Conservation (phyloP, 2,888 invertebrate genomes). For the Sisyra nigra region DNA sequence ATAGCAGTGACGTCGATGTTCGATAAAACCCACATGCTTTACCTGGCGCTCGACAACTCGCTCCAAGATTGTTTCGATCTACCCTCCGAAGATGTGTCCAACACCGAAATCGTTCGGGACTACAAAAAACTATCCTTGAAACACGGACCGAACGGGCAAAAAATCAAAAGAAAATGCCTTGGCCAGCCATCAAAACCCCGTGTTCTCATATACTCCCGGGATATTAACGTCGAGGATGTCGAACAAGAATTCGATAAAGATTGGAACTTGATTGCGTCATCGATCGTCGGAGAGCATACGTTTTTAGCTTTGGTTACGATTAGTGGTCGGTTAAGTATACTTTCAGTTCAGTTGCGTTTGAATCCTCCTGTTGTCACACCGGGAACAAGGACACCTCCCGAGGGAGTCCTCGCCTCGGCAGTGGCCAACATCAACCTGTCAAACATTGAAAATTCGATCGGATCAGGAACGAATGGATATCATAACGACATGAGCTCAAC, state of each 20-base stretch:
- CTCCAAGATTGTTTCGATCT: constrained; percentile 67
- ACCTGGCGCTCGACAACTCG: constrained; percentile 55
- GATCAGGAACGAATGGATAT: constrained; percentile 13
- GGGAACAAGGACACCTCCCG: constrained; percentile 23
- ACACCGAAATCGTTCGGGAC: constrained; percentile 63
- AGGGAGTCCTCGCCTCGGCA: constrained; percentile 14
- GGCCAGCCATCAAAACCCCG: constrained; percentile 42
- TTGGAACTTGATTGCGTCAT: constrained; percentile 42
- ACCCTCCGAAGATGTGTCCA: constrained; percentile 42
- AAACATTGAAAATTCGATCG: constrained; percentile 4
- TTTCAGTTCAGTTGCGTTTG: constrained; percentile 41
- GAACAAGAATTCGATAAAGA: constrained; percentile 35
- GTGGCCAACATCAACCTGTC: constrained; percentile 9
- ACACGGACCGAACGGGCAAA: constrained; percentile 19
- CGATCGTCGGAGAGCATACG: constrained; percentile 39
- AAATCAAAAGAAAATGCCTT: constrained; percentile 30
- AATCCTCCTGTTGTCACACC: constrained; percentile 25
- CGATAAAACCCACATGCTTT: constrained; percentile 59
- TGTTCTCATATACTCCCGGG: constrained; percentile 41
- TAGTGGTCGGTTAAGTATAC: constrained; percentile 39
- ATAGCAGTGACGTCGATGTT: constrained; percentile 26
- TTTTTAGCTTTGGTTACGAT: constrained; percentile 47
- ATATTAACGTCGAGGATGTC: constrained; percentile 32
- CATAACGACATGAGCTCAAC: constrained; percentile 1
- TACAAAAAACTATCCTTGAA: constrained; percentile 41